phyloP scores from a whole-genome alignment of 2,888 invertebrate species.

The Pachycephus smyrnensis region DNA sequence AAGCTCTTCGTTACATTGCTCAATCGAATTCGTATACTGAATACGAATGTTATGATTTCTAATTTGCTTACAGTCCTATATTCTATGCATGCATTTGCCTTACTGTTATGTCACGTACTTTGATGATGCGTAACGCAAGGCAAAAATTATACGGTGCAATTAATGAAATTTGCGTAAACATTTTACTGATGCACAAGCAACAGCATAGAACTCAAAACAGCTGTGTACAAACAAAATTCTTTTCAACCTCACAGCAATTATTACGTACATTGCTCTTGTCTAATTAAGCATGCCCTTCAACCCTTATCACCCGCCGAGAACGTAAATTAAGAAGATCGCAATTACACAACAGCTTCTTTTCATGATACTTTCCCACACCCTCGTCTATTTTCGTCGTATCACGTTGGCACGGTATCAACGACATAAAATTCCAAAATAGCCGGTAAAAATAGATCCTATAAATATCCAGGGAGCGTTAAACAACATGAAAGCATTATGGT shows the following conservation, averaged over 20 bases:
- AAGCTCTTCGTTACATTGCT: not conserved
- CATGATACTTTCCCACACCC: not conserved
- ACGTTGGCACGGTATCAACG: conserved; percentile 4
- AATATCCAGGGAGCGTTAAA: conserved; percentile 15
- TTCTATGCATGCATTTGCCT: not conserved
- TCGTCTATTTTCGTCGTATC: not conserved
- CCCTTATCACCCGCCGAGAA: not conserved
- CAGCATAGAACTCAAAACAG: not conserved
- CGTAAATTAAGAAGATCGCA: not conserved
- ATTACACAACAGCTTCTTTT: not conserved
- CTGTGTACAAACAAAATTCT: not conserved
- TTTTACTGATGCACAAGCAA: not conserved
- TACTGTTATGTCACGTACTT: not conserved
- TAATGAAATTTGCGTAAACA: not conserved
- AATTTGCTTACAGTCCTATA: not conserved
- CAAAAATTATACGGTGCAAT: too few relatives aligned
- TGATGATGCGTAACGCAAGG: not conserved
- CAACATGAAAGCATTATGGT: not conserved
- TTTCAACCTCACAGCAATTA: not conserved
- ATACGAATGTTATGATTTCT: not conserved
- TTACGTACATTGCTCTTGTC: not conserved
- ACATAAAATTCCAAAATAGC: conserved; percentile 9
- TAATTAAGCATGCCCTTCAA: not conserved
- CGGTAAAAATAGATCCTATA: conserved; percentile 19
- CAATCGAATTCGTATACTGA: not conserved